Evolutionary conservation across 2,888 invertebrate species (phyloP).

Genomic region (Drosophila nr. perissopoda): DNA sequence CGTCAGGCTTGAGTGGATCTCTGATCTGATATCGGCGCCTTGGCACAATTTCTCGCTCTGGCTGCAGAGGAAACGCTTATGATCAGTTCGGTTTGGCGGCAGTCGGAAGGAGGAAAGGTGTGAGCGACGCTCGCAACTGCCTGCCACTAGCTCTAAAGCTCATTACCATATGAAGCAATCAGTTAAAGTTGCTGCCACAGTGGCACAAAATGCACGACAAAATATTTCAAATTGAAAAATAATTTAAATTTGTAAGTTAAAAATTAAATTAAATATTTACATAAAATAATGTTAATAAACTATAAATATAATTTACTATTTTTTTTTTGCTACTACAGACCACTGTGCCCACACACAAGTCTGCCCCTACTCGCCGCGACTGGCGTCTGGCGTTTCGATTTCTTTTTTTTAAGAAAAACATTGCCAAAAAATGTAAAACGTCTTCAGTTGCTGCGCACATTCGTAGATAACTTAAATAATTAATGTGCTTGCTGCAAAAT

Average conservation of each 20-base stretch:
- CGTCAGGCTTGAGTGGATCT: conserved; percentile 44
- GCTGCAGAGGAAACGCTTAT: conserved; percentile 48
- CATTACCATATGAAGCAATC: conserved; percentile 70
- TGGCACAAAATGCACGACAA: not conserved
- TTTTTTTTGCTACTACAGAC: not conserved
- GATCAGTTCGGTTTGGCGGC: conserved; percentile 20
- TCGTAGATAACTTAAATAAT: conserved; percentile 80
- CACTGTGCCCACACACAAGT: conserved; percentile 26
- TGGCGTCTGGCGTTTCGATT: conserved; percentile 7
- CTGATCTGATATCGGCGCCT: conserved; percentile 36
- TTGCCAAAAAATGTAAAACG: conserved; percentile 17
- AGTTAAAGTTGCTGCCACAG: conserved; percentile 36
- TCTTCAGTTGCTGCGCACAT: conserved; percentile 52
- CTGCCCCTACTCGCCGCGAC: conserved; percentile 19
- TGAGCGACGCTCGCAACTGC: conserved; percentile 6
- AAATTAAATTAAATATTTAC: not conserved
- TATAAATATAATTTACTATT: not conserved
- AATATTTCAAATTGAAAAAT: not conserved
- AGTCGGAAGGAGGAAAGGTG: not conserved
- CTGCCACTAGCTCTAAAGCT: conserved; percentile 55
- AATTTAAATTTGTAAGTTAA: not conserved
- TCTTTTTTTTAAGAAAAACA: conserved; percentile 10
- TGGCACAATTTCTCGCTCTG: conserved; percentile 40
- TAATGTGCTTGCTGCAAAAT: conserved; percentile 69
- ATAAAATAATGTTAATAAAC: not conserved